Conservation (phyloP, 2,888 invertebrate species). For the Holacanthella duospinosa region DNA sequence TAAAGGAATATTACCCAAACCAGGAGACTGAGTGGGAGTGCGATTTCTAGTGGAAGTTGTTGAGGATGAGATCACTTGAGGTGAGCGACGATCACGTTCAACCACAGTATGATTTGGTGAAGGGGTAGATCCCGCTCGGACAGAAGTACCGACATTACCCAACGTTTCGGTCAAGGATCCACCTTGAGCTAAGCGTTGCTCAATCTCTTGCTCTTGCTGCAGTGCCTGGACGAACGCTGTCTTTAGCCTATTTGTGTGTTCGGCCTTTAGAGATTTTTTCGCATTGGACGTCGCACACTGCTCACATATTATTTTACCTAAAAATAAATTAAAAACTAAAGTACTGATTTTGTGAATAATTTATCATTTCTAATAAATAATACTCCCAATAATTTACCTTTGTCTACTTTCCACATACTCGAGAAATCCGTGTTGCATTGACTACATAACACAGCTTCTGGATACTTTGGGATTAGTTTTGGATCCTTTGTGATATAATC, state of each 20-base stretch:
- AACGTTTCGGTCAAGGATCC: constrained; percentile 30
- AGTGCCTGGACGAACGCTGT: constrained; percentile 96
- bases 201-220: constrained; percentile 96
- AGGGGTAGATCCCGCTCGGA: constrained; percentile 32
- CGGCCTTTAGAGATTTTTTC: constrained; percentile 92
- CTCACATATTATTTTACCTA: constrained; percentile 83
- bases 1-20: constrained; percentile 22
- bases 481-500: constrained; percentile 85
- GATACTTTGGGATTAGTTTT: constrained; percentile 50
- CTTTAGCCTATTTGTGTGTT: constrained; percentile 94
- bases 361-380: too few species aligned
- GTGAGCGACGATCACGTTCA: constrained; percentile 32
- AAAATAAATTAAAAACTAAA: constrained; percentile 31
- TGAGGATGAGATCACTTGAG: constrained; percentile 32
- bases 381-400: too few species aligned
- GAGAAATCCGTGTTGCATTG: constrained; percentile 98
- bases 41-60: constrained; percentile 25
- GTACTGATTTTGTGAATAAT: not conserved
- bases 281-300: constrained; percentile 95
- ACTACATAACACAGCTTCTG: constrained; percentile 84
- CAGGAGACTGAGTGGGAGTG: constrained; percentile 37
- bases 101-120: constrained; percentile 25
- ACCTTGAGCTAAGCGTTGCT: constrained; percentile 68
- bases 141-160: constrained; percentile 18
- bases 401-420: constrained; percentile 97